These are phyloP conservation scores for Pseudomyrmex pallidus DNA, from an alignment of 1,140 invertebrate genomes.

Conservation along the genomic window DNA sequence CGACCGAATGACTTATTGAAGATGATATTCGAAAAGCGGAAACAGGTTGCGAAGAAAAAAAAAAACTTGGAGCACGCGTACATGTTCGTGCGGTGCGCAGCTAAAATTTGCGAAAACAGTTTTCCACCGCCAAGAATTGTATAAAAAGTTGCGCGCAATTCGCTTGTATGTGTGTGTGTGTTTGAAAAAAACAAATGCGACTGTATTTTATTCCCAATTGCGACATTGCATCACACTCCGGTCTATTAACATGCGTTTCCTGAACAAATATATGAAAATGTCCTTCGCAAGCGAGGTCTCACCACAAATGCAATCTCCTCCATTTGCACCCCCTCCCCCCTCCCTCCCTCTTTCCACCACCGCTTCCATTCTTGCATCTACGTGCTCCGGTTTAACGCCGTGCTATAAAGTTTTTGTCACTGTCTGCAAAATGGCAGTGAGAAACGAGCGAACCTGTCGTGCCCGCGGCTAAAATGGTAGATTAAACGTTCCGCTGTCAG, in stretches of 20 bases:
- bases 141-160: not conserved
- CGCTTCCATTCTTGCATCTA: slow-evolving; percentile 55
- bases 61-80: not conserved
- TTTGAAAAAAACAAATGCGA: slow-evolving; percentile 25
- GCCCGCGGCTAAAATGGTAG: slow-evolving; percentile 67
- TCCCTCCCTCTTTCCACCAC: slow-evolving; percentile 49
- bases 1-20: not conserved
- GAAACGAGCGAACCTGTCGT: slow-evolving; percentile 69
- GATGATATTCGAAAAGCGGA: not conserved
- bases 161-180: too few species aligned
- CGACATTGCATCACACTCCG: not conserved
- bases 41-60: not conserved
- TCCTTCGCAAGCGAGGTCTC: slow-evolving; percentile 43
- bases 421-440: slow-evolving; percentile 72
- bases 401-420: slow-evolving; percentile 72
- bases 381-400: slow-evolving; percentile 67
- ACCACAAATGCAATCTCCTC: slow-evolving; percentile 65
- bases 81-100: too few species aligned
- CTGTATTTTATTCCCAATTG: slow-evolving; percentile 3
- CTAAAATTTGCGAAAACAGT: too few species aligned
- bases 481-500: slow-evolving; percentile 69
- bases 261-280: slow-evolving; percentile 67
- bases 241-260: slow-evolving; percentile 60
- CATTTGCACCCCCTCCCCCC: slow-evolving; percentile 28
- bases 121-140: not conserved